Base-by-base conservation (phyloP, 1,140 invertebrate species). In the Aphaenogaster floridana region DNA sequence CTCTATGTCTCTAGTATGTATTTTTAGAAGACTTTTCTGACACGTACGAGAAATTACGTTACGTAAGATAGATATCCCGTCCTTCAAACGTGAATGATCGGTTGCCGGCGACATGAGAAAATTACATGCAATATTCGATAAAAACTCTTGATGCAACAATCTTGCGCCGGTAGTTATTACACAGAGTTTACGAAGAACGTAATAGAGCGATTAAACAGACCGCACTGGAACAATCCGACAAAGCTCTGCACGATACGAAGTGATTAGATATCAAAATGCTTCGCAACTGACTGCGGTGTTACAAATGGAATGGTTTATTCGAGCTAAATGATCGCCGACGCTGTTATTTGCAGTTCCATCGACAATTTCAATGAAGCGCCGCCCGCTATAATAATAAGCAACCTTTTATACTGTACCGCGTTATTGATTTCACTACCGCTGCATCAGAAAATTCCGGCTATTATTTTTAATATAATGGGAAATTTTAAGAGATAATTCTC, bases 231-330 rank as follows among this genome's bases (percentile, higher is more conserved):
- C 42, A 63, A 45, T n/a, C n/a, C 13, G 54, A n/a, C 28, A 7
- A 84, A 76, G 8, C 69, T 50, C 42, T 13, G 28, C 78, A 13
- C 21, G 61, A 69, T 68, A 80, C n/a, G 11, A 45, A 13, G 39
- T 21, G 68, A 83, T 83, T 83, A 83, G 68, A 74, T 83, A 83
- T 72, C 39, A 59, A 83, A 74, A 74, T 34, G 39, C 17, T 61
- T 48, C 13, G 34, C 52, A 45, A 34, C 28, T 21, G 42, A 61
- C n/a, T 15, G 69, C 80, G 3, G 15, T 71, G 7, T 59, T 61
- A 71, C 52, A 74, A 83, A 42, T 57, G 39, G 28, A 72, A 48
- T n/a, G 11, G n/a, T 59, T 61, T 84, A 76, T 50, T 48, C n/a
- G 42, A 50, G 48, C 9, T 39, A 74, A 74, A 76, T 61, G 54